phyloP scores from a whole-genome alignment of 92 coral and sea anemone species.

The Parazoanthus swiftii region DNA sequence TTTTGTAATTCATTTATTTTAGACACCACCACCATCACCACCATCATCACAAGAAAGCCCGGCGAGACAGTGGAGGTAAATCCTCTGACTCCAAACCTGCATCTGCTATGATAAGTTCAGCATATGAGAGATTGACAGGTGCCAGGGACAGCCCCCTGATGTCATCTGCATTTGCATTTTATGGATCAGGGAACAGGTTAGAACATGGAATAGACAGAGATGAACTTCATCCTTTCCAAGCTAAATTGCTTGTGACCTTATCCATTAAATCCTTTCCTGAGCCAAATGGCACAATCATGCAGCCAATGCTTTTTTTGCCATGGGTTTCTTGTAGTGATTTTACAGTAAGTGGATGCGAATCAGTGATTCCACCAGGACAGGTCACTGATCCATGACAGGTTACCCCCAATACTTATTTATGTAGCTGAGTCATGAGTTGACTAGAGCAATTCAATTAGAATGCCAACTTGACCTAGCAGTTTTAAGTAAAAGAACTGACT shows the following conservation, averaged over 20 bases:
- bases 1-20: neutral
- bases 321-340: too few relatives aligned
- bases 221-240: too few relatives aligned
- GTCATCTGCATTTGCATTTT: slow-evolving; percentile 38
- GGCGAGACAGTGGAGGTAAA: slow-evolving; percentile 40
- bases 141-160: slow-evolving; percentile 60
- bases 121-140: slow-evolving; percentile 33
- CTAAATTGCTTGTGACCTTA: too few relatives aligned
- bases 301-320: too few relatives aligned
- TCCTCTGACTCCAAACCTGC: slow-evolving; percentile 29
- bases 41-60: slow-evolving; percentile 62
- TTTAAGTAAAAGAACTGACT: too few relatives aligned
- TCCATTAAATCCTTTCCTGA: neutral
- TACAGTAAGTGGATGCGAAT: too few relatives aligned
- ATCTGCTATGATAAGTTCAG: slow-evolving; percentile 44
- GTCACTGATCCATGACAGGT: neutral
- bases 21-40: slow-evolving; percentile 53
- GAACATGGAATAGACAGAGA: neutral
- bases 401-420: neutral
- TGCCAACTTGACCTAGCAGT: too few relatives aligned
- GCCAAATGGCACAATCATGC: too few relatives aligned
- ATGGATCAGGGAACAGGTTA: slow-evolving; percentile 42
- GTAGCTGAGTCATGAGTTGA: too few relatives aligned
- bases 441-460: too few relatives aligned
- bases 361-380: too few relatives aligned